phyloP scores from a whole-genome alignment of 2,888 invertebrate genomes.

The Drosophila austrosaltans region DNA sequence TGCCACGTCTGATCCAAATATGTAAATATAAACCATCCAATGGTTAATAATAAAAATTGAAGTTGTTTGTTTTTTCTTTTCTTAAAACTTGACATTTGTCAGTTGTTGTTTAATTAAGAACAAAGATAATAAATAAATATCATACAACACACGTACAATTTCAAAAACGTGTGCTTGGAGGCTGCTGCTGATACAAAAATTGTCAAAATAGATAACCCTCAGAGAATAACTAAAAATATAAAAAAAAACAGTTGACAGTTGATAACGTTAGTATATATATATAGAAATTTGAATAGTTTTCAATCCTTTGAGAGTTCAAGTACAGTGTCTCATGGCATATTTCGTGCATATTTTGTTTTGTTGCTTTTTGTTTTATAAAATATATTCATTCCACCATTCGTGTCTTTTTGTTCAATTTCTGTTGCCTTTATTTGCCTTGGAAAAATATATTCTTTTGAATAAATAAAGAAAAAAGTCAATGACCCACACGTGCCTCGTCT shows the following conservation, averaged over 20 bases:
- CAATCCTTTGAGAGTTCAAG: neutral
- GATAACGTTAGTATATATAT: too few species aligned
- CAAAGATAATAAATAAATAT: conserved; percentile 3
- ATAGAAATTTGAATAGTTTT: neutral
- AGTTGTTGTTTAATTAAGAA: neutral
- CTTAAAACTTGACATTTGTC: neutral
- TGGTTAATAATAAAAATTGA: neutral
- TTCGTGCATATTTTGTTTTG: neutral
- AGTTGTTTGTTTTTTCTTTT: neutral
- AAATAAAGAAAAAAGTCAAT: neutral
- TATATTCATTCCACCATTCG: neutral
- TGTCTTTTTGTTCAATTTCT: neutral
- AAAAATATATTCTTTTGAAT: neutral
- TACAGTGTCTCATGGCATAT: neutral
- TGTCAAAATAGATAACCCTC: conserved; percentile 1
- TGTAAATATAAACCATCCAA: too few species aligned
- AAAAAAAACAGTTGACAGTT: neutral
- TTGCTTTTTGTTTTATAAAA: neutral
- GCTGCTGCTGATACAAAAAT: neutral
- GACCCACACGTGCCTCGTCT: neutral
- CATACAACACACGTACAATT: neutral
- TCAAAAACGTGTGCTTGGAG: conserved; percentile 6
- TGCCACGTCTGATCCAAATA: too few species aligned
- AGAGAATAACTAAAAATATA: neutral
- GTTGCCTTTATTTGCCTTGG: conserved; percentile 4